Percentiles rank a stretch among this genome's conserved stretches.
phyloP scores from a whole-genome alignment of 2,888 invertebrate species.

The Limnephilus auricula region DNA sequence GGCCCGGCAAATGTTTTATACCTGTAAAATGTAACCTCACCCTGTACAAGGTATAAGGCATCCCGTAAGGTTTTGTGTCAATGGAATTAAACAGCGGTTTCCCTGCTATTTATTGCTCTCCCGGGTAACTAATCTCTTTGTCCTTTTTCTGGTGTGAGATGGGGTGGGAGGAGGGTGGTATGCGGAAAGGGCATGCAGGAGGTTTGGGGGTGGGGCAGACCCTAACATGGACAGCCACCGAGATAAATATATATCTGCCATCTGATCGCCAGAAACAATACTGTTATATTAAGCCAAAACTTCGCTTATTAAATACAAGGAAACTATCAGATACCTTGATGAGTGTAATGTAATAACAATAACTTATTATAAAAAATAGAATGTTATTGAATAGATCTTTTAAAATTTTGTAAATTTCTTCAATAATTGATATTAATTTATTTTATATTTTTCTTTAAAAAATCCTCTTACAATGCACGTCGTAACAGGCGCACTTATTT shows the following conservation, averaged over 20 bases:
- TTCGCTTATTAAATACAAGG: neutral
- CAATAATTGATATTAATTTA: too few relatives aligned
- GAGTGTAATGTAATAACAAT: neutral
- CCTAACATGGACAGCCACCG: conserved; percentile 32
- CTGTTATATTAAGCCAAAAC: neutral
- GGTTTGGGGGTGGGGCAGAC: neutral
- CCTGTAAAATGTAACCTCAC: conserved; percentile 25
- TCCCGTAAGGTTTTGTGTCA: conserved; percentile 48
- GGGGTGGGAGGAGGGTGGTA: conserved; percentile 6
- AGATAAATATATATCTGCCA: conserved; percentile 26
- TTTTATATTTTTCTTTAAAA: too few relatives aligned
- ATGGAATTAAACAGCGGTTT: conserved; percentile 50
- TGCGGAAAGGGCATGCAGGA: neutral
- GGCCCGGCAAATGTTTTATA: conserved; percentile 15
- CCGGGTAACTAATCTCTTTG: conserved; percentile 59
- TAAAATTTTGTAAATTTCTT: too few relatives aligned
- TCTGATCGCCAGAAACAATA: neutral
- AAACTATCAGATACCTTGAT: neutral
- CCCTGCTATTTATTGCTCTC: conserved; percentile 51
- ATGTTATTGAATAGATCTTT: too few relatives aligned
- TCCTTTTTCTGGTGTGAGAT: conserved; percentile 43
- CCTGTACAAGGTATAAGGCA: neutral
- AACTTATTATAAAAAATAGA: too few relatives aligned
- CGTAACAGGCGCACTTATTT: too few relatives aligned
- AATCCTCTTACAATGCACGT: too few relatives aligned